Percentiles rank a stretch among this genome's conserved stretches.
Evolutionary conservation across 2,888 invertebrate species (phyloP).

Genomic region (Anticlea derivata): DNA sequence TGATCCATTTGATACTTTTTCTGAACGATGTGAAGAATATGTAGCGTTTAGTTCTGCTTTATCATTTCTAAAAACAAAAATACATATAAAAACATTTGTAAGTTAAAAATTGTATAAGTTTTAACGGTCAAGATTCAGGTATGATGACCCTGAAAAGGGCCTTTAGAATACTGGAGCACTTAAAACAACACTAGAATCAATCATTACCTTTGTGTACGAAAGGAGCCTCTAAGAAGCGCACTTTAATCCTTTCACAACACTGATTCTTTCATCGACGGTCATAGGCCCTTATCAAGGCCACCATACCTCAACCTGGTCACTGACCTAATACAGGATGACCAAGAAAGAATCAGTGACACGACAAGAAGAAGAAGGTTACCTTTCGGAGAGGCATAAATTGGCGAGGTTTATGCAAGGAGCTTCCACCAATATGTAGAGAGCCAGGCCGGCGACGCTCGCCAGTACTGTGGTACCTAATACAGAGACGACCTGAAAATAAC

Average conservation of each 20-base stretch:
- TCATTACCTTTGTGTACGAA: too few species aligned
- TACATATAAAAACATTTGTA: not conserved
- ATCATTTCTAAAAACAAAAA: not conserved
- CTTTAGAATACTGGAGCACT: not conserved
- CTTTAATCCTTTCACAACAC: too few species aligned
- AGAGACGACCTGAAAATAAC: conserved; percentile 8
- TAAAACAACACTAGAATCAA: not conserved
- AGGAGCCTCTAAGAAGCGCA: too few species aligned
- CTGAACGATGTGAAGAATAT: too few species aligned
- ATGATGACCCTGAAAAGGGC: too few species aligned
- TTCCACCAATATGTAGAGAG: conserved; percentile 22
- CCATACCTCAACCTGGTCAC: too few species aligned
- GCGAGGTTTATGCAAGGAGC: conserved; percentile 29
- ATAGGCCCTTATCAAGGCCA: too few species aligned
- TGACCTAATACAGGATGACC: too few species aligned
- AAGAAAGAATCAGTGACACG: too few species aligned
- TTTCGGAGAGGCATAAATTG: conserved; percentile 21
- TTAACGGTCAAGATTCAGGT: too few species aligned
- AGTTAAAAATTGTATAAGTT: not conserved
- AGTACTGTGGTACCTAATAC: conserved; percentile 3
- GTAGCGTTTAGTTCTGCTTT: not conserved
- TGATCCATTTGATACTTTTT: not conserved
- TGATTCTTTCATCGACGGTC: too few species aligned
- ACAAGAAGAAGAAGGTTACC: too few species aligned
- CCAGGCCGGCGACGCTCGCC: conserved; percentile 1